phyloP scores from a whole-genome alignment of 1,140 invertebrate species.

The Teleopsis dalmanni region DNA sequence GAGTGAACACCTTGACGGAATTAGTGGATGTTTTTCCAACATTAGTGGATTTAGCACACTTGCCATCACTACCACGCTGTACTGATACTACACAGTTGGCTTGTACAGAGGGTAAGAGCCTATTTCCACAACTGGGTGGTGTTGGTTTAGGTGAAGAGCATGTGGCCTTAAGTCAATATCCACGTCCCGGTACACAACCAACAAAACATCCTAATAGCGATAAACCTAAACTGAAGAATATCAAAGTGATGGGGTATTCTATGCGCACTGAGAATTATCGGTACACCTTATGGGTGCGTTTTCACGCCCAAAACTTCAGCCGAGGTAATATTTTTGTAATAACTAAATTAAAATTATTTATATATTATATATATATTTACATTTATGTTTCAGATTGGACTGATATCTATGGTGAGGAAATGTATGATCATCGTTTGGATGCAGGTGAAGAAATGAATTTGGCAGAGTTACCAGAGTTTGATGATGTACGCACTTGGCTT shows the following conservation, averaged over 20 bases:
- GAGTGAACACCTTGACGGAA: conserved; percentile 54
- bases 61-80: conserved; percentile 41
- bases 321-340: conserved; percentile 29
- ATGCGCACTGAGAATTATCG: conserved; percentile 60
- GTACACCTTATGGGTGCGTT: conserved; percentile 73
- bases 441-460: conserved; percentile 62
- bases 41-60: conserved; percentile 60
- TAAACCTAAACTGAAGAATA: conserved; percentile 64
- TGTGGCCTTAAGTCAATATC: conserved; percentile 73
- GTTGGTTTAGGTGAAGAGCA: conserved; percentile 20
- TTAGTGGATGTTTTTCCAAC: conserved; percentile 81
- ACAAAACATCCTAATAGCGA: conserved; percentile 62
- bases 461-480: conserved; percentile 40
- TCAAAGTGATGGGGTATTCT: conserved; percentile 79
- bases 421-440: conserved; percentile 67
- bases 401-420: conserved; percentile 56
- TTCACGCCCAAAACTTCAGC: conserved; percentile 51
- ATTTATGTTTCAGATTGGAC: conserved; percentile 53
- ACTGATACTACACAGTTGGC: conserved; percentile 15
- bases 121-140: conserved; percentile 40
- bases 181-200: conserved; percentile 63
- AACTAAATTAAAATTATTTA: too few relatives aligned
- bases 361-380: too few relatives aligned
- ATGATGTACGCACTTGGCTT: conserved; percentile 22
- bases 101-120: conserved; percentile 69